Evolutionary conservation across 2,113 vertebrate species (phyloP).

Genomic region (Corapipo altera): DNA sequence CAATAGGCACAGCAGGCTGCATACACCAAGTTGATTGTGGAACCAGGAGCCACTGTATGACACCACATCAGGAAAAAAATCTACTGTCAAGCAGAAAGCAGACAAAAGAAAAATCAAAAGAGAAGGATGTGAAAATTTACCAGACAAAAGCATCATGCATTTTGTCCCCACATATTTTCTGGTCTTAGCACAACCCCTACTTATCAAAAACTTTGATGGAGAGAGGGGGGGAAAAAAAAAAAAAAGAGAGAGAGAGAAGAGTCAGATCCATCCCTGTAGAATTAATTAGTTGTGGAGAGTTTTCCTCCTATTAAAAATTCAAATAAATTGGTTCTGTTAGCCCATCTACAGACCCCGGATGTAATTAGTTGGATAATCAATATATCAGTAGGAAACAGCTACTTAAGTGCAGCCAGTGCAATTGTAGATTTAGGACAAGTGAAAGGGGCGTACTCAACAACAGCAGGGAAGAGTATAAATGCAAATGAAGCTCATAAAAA

Average conservation of each 20-base stretch:
- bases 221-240: background rate
- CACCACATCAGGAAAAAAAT: background rate
- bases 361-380: slow-evolving; percentile 86
- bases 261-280: slow-evolving; percentile 37
- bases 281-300: slow-evolving; percentile 76
- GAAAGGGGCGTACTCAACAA: slow-evolving; percentile 63
- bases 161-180: background rate
- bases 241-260: background rate
- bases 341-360: slow-evolving; percentile 60
- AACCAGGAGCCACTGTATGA: background rate
- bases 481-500: slow-evolving; percentile 73
- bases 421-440: slow-evolving; percentile 71
- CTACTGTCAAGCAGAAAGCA: background rate
- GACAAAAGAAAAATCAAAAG: background rate
- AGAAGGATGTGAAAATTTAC: background rate
- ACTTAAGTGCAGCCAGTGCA: slow-evolving; percentile 66
- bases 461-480: slow-evolving; percentile 70
- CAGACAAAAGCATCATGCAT: background rate
- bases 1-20: background rate
- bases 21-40: background rate
- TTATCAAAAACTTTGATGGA: background rate
- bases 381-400: slow-evolving; percentile 78
- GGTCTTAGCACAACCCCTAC: background rate
- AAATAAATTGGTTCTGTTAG: slow-evolving; percentile 76
- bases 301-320: slow-evolving; percentile 46